Base-by-base conservation (phyloP, 23 tunicate species). In the Clavelina lepadiformis region DNA sequence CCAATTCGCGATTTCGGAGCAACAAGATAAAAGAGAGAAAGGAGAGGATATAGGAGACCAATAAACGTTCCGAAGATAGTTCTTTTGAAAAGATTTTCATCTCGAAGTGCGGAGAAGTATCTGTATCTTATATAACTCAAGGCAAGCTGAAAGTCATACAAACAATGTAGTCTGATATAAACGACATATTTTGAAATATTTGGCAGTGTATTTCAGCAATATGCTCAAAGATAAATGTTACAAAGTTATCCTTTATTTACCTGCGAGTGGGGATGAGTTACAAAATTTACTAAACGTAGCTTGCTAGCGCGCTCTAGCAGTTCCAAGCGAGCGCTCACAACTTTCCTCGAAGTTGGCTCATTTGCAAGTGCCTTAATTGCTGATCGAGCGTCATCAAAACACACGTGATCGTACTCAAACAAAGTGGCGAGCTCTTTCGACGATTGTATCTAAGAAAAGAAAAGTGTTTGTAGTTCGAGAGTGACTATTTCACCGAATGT, bases 221-320 rank as follows among this genome's bases (percentile, higher is more conserved):
- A n/a, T n/a, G n/a, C n/a, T n/a, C n/a, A n/a, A n/a, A n/a, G n/a
- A n/a, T n/a, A 46, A 0, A 34, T 13, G n/a, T 41, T 34, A 5
- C 1, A 58, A 28, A 58, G 6, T 19, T 38, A 53, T 33, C 24
- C 15, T 64, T 2, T 3, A 3, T 1, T 25, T 66, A 88, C 96
- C 76, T 88, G 96, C 13, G 96, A 80, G 38, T 88, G 61, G 34
- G 55, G 86, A 61, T 88, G 96, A 26, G 88, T 88, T 0, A 88
- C 96, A 60, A 88, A 88, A 27, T 68, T 77, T 5, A 63, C 37
- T 34, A 88, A 46, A 23, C 68, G 38, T 2, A 72, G 41, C 29
- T 88, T 67, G 51, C 82, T 56, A 27, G 96, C 87, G 58, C 28
- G 38, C 5, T 88, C 88, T 63, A 88, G 33, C 7, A 88, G 54